Conservation (phyloP, 2,113 vertebrate genomes). For the Butastur rufipennis region DNA sequence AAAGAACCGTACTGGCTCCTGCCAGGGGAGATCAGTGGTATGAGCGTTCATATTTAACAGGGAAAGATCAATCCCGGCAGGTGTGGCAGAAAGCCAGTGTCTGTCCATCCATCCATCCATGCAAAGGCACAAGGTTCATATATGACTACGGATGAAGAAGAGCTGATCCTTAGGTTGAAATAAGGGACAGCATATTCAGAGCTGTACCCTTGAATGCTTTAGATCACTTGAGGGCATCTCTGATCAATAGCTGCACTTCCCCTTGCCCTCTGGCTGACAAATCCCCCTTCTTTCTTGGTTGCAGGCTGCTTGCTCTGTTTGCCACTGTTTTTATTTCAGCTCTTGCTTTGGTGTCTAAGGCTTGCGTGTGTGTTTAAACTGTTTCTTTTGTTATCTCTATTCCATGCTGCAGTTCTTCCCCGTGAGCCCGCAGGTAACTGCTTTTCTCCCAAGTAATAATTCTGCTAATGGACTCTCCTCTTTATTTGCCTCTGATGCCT, state of each 20-base stretch:
- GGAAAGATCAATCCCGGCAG: neutral
- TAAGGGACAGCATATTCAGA: neutral
- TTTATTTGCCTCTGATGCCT: neutral
- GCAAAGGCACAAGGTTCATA: neutral
- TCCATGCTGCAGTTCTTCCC: constrained; percentile 85
- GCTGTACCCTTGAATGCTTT: neutral
- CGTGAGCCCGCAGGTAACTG: constrained; percentile 84
- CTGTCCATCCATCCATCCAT: neutral
- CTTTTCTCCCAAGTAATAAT: constrained; percentile 35
- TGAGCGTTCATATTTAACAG: neutral
- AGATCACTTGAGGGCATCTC: neutral
- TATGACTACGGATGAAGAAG: neutral
- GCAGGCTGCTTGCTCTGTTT: neutral
- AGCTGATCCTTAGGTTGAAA: neutral
- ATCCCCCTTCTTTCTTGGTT: neutral
- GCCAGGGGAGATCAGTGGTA: neutral
- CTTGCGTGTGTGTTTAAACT: constrained; percentile 15
- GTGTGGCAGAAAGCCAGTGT: neutral
- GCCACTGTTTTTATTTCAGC: constrained; percentile 5
- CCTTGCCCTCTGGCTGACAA: neutral
- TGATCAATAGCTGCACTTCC: neutral
- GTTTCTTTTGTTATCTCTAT: constrained; percentile 51
- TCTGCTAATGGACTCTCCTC: constrained; percentile 6
- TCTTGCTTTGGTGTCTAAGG: neutral
- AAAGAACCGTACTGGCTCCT: neutral